Conservation (phyloP, 1,140 invertebrate genomes). For the Ruditapes philippinarum region DNA sequence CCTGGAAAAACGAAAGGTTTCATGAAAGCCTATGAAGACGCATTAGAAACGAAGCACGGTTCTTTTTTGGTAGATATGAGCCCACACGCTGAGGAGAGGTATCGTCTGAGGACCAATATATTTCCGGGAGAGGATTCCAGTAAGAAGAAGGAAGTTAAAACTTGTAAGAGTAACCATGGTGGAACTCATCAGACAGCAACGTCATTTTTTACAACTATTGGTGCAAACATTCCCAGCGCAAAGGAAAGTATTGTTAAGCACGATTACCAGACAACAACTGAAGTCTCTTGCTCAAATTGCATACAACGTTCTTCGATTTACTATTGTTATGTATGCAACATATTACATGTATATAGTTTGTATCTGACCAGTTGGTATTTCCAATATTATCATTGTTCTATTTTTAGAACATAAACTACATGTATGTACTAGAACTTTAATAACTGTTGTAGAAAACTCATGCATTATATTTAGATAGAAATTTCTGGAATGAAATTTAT, state of each 20-base stretch:
- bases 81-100: not conserved
- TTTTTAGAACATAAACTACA: too few relatives aligned
- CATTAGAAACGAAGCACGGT: not conserved
- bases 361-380: too few relatives aligned
- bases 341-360: too few relatives aligned
- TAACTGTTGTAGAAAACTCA: too few relatives aligned
- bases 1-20: conserved; percentile 5
- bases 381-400: too few relatives aligned
- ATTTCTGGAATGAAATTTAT: too few relatives aligned
- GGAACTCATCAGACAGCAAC: not conserved
- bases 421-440: too few relatives aligned
- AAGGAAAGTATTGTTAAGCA: conserved; percentile 2
- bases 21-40: conserved; percentile 31
- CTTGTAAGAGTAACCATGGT: conserved; percentile 4
- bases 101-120: conserved; percentile 18
- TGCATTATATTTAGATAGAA: too few relatives aligned
- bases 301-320: conserved; percentile 5
- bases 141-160: not conserved
- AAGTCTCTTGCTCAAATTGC: not conserved
- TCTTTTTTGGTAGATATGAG: conserved; percentile 33
- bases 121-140: conserved; percentile 5
- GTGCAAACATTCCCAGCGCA: not conserved
- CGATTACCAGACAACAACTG: not conserved
- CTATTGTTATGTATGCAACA: too few relatives aligned
- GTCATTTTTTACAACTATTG: not conserved